Conservation (phyloP, 2,797 vertebrate genomes). For the Gastrophryne carolinensis region DNA sequence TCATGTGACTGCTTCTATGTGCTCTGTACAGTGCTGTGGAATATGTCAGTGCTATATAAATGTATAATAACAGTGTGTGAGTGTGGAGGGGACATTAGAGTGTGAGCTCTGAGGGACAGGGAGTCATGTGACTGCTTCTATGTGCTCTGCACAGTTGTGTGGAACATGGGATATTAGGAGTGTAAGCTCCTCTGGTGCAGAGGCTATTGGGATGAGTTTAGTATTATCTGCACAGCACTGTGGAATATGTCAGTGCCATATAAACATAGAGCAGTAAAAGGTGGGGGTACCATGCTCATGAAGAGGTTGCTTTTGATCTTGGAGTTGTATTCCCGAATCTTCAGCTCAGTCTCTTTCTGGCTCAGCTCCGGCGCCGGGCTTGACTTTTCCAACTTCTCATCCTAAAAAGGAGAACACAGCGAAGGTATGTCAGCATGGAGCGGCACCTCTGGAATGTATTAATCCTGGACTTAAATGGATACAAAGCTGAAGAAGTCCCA, state of each 20-base stretch:
- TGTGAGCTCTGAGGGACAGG: background rate
- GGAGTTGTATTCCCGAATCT: slow-evolving; percentile 90
- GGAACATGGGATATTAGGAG: too few species aligned
- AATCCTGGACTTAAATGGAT: too few species aligned
- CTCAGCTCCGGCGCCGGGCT: slow-evolving; percentile 78
- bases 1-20: too few species aligned
- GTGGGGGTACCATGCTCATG: slow-evolving; percentile 84
- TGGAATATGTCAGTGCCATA: background rate
- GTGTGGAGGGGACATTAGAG: background rate
- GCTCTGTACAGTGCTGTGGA: background rate
- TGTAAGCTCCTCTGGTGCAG: too few species aligned
- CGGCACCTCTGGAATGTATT: too few species aligned
- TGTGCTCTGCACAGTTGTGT: too few species aligned
- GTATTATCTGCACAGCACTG: background rate
- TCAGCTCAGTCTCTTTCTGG: slow-evolving; percentile 80
- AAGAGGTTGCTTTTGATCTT: slow-evolving; percentile 93
- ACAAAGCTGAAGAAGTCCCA: too few species aligned
- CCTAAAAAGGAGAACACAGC: slow-evolving; percentile 67
- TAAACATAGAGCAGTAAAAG: background rate
- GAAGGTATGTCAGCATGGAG: background rate
- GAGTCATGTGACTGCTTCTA: background rate
- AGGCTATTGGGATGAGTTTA: too few species aligned
- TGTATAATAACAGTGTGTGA: background rate
- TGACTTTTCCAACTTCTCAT: slow-evolving; percentile 80
- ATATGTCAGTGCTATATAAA: background rate